phyloP scores from a whole-genome alignment of 37 sponge, comb jelly and placozoan genomes.

The Ephydatia muelleri region DNA sequence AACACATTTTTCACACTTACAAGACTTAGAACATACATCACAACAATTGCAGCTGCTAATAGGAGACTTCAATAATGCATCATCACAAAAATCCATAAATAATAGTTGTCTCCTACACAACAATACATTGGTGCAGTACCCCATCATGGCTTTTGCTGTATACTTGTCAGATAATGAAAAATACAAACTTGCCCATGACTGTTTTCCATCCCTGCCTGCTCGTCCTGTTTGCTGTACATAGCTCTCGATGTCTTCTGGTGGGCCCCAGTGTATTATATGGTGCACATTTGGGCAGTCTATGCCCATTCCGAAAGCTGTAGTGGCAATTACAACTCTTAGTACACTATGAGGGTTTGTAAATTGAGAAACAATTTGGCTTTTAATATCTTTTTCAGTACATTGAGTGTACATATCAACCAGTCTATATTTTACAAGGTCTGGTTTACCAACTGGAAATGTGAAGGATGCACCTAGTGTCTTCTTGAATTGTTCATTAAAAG shows the following conservation, averaged over 20 bases:
- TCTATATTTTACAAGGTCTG: background rate
- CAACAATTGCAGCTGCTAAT: background rate
- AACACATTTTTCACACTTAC: constrained; percentile 4
- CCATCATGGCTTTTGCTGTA: no score
- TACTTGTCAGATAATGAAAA: no score
- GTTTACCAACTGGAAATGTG: background rate
- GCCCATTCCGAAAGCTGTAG: constrained; percentile 44
- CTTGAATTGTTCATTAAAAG: no score
- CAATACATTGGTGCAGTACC: background rate
- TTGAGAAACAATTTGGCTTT: background rate
- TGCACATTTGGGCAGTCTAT: constrained; percentile 29
- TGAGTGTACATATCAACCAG: constrained; percentile 4
- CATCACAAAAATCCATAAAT: background rate
- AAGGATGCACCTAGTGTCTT: background rate
- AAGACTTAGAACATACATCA: background rate
- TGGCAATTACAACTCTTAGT: constrained; percentile 30
- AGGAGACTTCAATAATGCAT: background rate
- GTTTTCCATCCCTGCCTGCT: constrained; percentile 36
- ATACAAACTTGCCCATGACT: background rate
- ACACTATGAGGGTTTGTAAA: background rate
- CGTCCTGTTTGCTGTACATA: constrained; percentile 31
- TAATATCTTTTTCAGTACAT: background rate
- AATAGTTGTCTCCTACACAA: background rate
- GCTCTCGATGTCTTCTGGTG: constrained; percentile 27
- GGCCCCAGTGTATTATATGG: constrained; percentile 16